These are phyloP conservation scores for Semnornis frantzii DNA, from an alignment of 2,113 vertebrate genomes.

Conservation along the genomic window DNA sequence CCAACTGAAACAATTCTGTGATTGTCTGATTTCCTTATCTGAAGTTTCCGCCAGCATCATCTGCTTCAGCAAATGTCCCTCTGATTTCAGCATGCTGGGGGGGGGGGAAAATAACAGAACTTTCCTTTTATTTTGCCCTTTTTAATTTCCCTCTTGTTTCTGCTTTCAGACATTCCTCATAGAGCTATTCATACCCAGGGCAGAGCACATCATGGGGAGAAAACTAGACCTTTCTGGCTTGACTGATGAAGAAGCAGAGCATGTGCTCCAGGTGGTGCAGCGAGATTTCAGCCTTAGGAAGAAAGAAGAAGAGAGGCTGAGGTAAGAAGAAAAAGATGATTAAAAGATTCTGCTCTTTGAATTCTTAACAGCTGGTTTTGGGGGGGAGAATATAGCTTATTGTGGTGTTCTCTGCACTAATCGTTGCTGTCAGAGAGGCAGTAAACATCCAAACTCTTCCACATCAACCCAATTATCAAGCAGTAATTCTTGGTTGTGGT, in stretches of 20 bases:
- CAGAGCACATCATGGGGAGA: constrained; percentile 84
- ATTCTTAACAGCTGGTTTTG: neutral
- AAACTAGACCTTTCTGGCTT: constrained; percentile 95
- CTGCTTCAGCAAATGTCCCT: neutral
- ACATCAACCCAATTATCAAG: neutral
- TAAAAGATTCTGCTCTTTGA: neutral
- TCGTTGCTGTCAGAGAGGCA: neutral
- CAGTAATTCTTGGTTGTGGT: neutral
- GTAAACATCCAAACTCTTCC: neutral
- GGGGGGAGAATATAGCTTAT: neutral
- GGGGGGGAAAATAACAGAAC: neutral
- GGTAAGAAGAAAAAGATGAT: constrained; percentile 75
- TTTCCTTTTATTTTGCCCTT: neutral
- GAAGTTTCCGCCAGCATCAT: neutral
- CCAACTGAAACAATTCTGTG: neutral
- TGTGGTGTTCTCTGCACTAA: neutral
- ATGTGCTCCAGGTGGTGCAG: constrained; percentile 94
- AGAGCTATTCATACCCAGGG: neutral
- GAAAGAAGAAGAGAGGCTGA: constrained; percentile 92
- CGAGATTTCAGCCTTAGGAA: constrained; percentile 94
- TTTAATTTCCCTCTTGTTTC: neutral
- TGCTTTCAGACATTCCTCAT: constrained; percentile 52
- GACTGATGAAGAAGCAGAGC: constrained; percentile 92
- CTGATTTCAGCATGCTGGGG: neutral
- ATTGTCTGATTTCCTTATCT: neutral